Conservation (phyloP, 1,140 invertebrate species). For the Diachasmimorpha longicaudata region DNA sequence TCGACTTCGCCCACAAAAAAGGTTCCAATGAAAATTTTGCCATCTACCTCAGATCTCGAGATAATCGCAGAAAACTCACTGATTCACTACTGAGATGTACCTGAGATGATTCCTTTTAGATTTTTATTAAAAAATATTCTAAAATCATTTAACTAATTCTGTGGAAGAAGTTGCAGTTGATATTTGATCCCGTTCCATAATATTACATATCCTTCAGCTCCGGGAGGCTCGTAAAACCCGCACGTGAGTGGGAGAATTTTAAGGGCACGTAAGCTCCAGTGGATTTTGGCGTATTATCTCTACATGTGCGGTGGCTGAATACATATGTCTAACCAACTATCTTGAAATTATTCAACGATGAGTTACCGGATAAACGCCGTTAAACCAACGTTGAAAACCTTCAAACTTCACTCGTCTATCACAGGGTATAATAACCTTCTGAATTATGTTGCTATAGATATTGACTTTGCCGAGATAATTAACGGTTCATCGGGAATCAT, state of each 20-base stretch:
- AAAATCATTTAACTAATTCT: no score
- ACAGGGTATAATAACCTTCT: neutral
- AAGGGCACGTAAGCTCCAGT: neutral
- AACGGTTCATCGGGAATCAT: no score
- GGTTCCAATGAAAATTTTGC: no score
- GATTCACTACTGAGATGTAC: no score
- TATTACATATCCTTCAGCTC: neutral
- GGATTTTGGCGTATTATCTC: neutral
- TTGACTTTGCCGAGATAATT: neutral
- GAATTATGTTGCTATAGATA: neutral
- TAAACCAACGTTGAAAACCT: neutral
- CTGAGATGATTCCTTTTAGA: no score
- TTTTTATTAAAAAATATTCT: no score
- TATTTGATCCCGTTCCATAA: neutral
- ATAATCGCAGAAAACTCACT: no score
- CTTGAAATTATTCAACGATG: constrained; percentile 23
- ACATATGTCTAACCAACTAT: neutral
- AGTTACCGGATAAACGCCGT: neutral
- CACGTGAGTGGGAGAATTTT: neutral
- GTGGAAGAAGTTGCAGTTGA: no score
- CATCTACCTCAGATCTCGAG: no score
- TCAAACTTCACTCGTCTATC: neutral
- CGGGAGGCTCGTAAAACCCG: neutral
- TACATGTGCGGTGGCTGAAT: neutral
- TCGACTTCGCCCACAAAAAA: no score